These are phyloP conservation scores for Strigamia transsilvanica DNA, from an alignment of 2,888 invertebrate genomes.

Conservation along the genomic window DNA sequence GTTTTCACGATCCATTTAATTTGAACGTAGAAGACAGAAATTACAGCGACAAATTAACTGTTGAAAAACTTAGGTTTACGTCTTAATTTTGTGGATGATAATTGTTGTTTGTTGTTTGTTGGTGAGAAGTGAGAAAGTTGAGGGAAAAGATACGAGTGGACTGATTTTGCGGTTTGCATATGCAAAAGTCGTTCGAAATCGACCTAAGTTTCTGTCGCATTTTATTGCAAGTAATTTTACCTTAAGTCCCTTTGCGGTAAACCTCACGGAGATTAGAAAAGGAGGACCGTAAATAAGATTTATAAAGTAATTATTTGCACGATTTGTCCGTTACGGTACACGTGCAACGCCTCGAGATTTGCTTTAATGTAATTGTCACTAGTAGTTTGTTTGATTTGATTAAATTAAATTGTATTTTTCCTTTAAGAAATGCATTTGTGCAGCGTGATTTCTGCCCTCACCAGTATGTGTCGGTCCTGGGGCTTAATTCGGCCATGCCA, in stretches of 20 bases:
- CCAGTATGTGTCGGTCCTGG: background rate
- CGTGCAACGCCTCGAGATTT: background rate
- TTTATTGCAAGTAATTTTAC: conserved; percentile 35
- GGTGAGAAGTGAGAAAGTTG: background rate
- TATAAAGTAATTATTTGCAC: background rate
- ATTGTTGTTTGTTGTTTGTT: background rate
- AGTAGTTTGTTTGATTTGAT: background rate
- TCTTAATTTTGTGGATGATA: too few species aligned
- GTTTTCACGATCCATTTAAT: conserved; percentile 47
- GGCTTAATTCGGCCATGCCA: conserved; percentile 40
- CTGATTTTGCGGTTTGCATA: conserved; percentile 42
- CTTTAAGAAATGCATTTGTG: background rate
- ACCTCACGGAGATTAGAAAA: conserved; percentile 37
- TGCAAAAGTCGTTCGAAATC: conserved; percentile 45
- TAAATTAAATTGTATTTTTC: background rate
- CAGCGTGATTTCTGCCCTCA: background rate
- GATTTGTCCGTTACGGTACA: background rate
- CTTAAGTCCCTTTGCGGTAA: conserved; percentile 39
- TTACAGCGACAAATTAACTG: conserved; percentile 9
- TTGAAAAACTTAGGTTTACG: background rate
- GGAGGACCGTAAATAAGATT: conserved; percentile 46
- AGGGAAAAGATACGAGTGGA: conserved; percentile 11
- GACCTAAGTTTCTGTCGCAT: conserved; percentile 43
- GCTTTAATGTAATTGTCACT: background rate
- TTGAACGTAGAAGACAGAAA: background rate